Conservation (phyloP, 1,140 invertebrate genomes). For the Bombus huntii region DNA sequence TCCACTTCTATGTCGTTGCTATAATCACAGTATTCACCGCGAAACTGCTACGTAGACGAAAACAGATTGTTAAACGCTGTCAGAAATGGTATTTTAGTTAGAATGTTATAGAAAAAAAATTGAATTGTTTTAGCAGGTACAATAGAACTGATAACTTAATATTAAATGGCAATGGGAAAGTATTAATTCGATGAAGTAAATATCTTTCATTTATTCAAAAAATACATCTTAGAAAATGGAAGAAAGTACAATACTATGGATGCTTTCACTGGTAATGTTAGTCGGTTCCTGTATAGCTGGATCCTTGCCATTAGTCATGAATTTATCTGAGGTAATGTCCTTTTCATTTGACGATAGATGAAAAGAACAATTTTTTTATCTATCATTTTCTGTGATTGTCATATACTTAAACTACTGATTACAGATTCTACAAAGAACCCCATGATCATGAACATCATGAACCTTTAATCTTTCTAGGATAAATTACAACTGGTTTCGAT, state of each 20-base stretch:
- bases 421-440: constrained; percentile 53
- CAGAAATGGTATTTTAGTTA: constrained; percentile 5
- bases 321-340: constrained; percentile 93
- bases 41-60: constrained; percentile 56
- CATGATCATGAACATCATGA: constrained; percentile 55
- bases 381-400: constrained; percentile 47
- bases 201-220: constrained; percentile 19
- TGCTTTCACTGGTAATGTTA: constrained; percentile 95
- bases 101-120: not conserved
- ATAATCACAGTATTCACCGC: constrained; percentile 40
- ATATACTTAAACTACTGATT: constrained; percentile 46
- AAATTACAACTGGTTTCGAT: constrained; percentile 97
- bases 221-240: constrained; percentile 87
- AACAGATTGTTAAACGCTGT: constrained; percentile 26
- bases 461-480: constrained; percentile 86
- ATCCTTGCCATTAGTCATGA: constrained; percentile 95
- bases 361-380: constrained; percentile 27
- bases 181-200: constrained; percentile 11
- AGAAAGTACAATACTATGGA: constrained; percentile 90
- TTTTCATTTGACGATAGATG: constrained; percentile 26
- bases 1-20: constrained; percentile 16
- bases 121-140: not conserved
- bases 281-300: constrained; percentile 97
- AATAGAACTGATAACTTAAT: not conserved
- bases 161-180: constrained; percentile 15